phyloP scores from a whole-genome alignment of 2,888 invertebrate species.

The Podotricha telesiphe region DNA sequence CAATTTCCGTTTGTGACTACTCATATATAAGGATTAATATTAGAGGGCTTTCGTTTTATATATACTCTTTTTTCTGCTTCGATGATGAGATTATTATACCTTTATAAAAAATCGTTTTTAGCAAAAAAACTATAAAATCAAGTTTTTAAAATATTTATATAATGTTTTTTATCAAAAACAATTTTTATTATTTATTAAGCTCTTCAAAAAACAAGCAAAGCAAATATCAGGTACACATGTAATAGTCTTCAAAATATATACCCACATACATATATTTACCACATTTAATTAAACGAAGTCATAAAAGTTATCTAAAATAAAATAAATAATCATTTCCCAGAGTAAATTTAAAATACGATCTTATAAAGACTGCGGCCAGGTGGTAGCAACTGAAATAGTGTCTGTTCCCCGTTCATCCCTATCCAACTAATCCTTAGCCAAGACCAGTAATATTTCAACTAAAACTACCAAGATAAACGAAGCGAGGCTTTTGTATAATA shows the following conservation, averaged over 20 bases:
- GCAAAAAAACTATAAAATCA: too few species aligned
- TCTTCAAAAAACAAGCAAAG: too few species aligned
- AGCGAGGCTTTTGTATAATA: slow-evolving; percentile 35
- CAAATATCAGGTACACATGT: too few species aligned
- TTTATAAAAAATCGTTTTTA: too few species aligned
- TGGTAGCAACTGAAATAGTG: slow-evolving; percentile 53
- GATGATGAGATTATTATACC: too few species aligned
- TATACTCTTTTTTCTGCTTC: neutral
- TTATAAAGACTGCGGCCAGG: slow-evolving; percentile 43
- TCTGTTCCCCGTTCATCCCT: slow-evolving; percentile 51
- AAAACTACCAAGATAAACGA: slow-evolving; percentile 56
- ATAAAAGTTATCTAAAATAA: too few species aligned
- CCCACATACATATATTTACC: too few species aligned
- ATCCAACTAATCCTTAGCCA: slow-evolving; percentile 57
- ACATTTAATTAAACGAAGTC: too few species aligned
- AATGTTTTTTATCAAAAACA: too few species aligned
- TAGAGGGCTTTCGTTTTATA: neutral
- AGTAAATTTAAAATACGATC: neutral
- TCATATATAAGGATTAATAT: neutral
- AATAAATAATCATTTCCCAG: neutral
- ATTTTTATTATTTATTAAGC: too few species aligned
- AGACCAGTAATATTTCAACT: slow-evolving; percentile 57
- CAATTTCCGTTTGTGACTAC: neutral
- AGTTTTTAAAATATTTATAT: too few species aligned
- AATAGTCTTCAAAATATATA: too few species aligned